Evolutionary conservation across 2,113 vertebrate species (phyloP), one percentile per base, ranked within the genome.

Genomic region (Cnemophilus loriae): DNA sequence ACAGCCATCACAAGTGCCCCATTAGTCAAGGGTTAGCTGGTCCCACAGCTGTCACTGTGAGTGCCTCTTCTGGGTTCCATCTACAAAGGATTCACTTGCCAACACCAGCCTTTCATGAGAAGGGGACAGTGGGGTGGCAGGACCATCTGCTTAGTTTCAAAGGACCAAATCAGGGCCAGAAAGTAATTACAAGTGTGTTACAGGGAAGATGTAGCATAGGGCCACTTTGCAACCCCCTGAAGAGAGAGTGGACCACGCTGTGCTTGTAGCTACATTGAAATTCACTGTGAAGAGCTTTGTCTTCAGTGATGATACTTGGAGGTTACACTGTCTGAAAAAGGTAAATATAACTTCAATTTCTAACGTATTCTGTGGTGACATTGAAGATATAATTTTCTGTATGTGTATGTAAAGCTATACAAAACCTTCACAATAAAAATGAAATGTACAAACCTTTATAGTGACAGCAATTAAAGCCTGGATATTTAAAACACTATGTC

Each of bases 21-120:
- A 81, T 96, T 93, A 95, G 76, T 90, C 79, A 96, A 96, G 92
- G 93, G 92, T 96, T 96, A 93, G 73, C 76, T 93, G 53, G 92
- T 92, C 83, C 83, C 85, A 94, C 93, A 95, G 90, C 96, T 96
- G 96, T 94, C 92, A 87, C 86, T 32, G 13, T 10, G 53, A 87
- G 44, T 49, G 17, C 57, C 52, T 86, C 37, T 81, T 86, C 69
- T 53, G 46, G 65, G 69, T 49, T 95, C 49, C 1, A 3, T 71
- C 76, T 64, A 74, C 56, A 84, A 87, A 93, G 28, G 49, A 75
- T 44, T 80, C 18, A 11, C 44, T 88, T 94, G 92, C 93, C 88
- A 96, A 56, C 27, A 33, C 0, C 17, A 61, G 35, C 41, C 32
- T 74, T 77, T 52, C 32, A 30, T 13, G 12, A 81, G 60, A 92